Conservation (phyloP, 2,888 invertebrate species). For the Malthinus flaveolus region DNA sequence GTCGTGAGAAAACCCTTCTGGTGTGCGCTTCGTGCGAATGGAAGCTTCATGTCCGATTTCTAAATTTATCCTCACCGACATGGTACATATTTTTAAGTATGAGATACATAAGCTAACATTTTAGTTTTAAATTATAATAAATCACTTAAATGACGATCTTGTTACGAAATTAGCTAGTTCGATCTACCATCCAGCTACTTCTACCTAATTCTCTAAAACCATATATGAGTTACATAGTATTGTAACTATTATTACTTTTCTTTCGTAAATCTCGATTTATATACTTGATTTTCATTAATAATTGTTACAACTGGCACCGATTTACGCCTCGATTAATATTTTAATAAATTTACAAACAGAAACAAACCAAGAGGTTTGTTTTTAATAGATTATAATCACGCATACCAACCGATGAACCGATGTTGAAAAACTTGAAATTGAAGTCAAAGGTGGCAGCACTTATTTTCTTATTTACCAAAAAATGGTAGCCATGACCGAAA, state of each 20-base stretch:
- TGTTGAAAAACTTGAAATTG: too few relatives aligned
- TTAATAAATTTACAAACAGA: not conserved
- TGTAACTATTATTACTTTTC: too few relatives aligned
- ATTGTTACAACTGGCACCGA: not conserved
- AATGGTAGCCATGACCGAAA: too few relatives aligned
- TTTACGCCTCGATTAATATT: too few relatives aligned
- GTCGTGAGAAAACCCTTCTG: constrained; percentile 94
- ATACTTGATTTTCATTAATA: not conserved
- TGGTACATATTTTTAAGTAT: constrained; percentile 45
- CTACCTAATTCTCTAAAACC: not conserved
- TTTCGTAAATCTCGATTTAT: not conserved
- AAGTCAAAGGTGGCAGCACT: too few relatives aligned
- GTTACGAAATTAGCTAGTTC: too few relatives aligned
- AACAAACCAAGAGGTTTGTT: constrained; percentile 17
- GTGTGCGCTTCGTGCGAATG: constrained; percentile 77
- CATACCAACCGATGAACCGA: too few relatives aligned
- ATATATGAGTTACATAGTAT: not conserved
- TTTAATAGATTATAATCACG: not conserved
- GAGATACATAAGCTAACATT: too few relatives aligned
- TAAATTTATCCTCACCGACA: constrained; percentile 79
- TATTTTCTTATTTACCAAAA: too few relatives aligned
- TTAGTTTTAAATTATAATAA: too few relatives aligned
- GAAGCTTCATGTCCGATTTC: constrained; percentile 92
- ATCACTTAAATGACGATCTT: too few relatives aligned
- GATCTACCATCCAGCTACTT: too few relatives aligned